Percentiles rank a stretch among this genome's conserved stretches.
These are phyloP conservation scores for Iselma pallidipennis DNA, from an alignment of 2,888 invertebrate species.

Conservation along the genomic window DNA sequence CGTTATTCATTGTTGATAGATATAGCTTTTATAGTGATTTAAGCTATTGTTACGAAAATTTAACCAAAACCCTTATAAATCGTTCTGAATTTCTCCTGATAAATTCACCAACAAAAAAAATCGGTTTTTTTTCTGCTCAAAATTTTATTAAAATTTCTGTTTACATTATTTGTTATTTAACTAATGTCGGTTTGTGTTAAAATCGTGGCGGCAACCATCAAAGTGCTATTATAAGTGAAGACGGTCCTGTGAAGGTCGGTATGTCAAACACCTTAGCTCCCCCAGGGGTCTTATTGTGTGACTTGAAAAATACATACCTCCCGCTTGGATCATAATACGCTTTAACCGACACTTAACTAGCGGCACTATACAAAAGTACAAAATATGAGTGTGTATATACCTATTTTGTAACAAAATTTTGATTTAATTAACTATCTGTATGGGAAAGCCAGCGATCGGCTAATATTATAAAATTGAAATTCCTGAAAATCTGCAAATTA, in stretches of 20 bases:
- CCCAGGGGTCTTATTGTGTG: constrained; percentile 53
- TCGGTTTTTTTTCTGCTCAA: constrained; percentile 33
- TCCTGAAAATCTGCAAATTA: too few species aligned
- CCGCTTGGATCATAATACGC: constrained; percentile 53
- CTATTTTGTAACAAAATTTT: constrained; percentile 38
- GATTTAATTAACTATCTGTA: not conserved
- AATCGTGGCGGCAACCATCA: constrained; percentile 22
- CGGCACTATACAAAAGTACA: constrained; percentile 51
- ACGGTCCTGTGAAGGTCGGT: constrained; percentile 49
- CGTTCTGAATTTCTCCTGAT: too few species aligned
- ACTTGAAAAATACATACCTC: constrained; percentile 54
- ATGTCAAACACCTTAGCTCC: constrained; percentile 51
- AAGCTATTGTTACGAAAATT: constrained; percentile 44
- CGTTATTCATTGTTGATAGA: constrained; percentile 38
- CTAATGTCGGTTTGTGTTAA: constrained; percentile 12
- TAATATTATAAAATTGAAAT: not conserved
- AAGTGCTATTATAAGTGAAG: constrained; percentile 31
- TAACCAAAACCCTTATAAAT: too few species aligned
- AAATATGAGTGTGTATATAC: constrained; percentile 49
- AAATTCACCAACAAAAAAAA: too few species aligned
- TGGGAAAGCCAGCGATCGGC: not conserved
- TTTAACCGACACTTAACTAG: constrained; percentile 54
- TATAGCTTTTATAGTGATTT: constrained; percentile 42
- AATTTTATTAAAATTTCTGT: constrained; percentile 35
- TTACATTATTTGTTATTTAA: constrained; percentile 25